Evolutionary conservation across 2,797 vertebrate genomes (phyloP).

Genomic region (Choloepus didactylus): DNA sequence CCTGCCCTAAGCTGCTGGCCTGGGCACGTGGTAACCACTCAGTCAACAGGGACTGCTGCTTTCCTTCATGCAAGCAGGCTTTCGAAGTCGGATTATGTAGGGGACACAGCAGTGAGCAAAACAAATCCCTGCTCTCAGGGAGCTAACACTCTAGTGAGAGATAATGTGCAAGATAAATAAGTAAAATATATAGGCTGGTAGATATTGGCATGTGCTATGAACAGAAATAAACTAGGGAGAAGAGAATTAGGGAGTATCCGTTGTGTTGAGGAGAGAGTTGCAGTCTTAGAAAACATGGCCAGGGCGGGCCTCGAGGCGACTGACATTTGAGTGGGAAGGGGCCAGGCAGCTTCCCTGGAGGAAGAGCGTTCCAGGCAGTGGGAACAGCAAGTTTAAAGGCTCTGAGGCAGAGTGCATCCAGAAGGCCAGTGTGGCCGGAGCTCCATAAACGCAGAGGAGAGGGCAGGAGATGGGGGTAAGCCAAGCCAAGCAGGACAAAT

Average conservation of each 20-base stretch:
- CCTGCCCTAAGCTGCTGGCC: background rate
- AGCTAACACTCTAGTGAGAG: background rate
- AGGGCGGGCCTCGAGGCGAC: background rate
- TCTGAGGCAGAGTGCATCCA: background rate
- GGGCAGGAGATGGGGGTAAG: background rate
- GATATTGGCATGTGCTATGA: background rate
- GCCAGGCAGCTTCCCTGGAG: background rate
- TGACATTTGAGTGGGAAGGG: background rate
- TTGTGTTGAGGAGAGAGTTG: background rate
- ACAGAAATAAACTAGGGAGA: background rate
- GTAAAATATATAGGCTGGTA: background rate
- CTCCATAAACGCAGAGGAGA: background rate
- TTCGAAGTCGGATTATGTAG: background rate
- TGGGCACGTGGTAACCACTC: background rate
- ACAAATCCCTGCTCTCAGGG: background rate
- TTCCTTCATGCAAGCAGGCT: background rate
- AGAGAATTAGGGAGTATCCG: background rate
- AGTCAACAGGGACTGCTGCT: background rate
- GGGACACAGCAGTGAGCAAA: background rate
- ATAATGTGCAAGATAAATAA: background rate
- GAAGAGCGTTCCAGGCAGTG: background rate
- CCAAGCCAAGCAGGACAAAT: background rate
- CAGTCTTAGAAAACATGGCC: background rate
- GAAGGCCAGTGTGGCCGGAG: background rate
- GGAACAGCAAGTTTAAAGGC: background rate